phyloP scores from a whole-genome alignment of 30 jellyfish, hydroid and myxozoan species.

The Rhopilema esculentum region DNA sequence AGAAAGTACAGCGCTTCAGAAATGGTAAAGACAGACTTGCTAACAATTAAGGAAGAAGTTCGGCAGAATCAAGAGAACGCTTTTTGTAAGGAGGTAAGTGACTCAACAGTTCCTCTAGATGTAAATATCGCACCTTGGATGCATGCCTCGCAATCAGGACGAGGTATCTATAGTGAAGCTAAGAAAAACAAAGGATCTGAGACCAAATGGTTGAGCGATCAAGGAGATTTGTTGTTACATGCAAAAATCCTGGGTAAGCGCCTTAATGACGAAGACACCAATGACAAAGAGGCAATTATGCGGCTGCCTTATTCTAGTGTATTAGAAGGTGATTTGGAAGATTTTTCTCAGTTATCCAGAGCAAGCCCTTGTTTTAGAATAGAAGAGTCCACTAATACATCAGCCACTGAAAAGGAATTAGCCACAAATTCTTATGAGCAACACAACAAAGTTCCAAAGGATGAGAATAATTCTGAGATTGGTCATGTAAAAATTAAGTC shows the following conservation, averaged over 20 bases:
- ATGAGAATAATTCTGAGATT: background rate
- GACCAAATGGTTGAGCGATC: background rate
- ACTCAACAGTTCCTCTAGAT: background rate
- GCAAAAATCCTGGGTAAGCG: background rate
- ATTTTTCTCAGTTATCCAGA: conserved; percentile 15
- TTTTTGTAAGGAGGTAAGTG: background rate
- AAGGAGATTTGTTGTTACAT: background rate
- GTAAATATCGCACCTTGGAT: too few relatives aligned
- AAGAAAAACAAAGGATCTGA: background rate
- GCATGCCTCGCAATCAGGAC: background rate
- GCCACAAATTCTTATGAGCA: conserved; percentile 12
- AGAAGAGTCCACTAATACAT: background rate
- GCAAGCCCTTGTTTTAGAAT: conserved; percentile 19
- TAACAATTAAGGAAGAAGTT: background rate
- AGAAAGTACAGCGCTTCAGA: background rate
- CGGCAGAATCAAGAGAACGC: background rate
- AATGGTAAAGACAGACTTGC: background rate
- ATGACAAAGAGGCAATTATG: conserved; percentile 20
- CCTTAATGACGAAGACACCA: background rate
- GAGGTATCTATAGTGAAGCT: background rate
- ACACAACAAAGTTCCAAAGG: background rate
- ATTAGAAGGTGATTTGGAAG: conserved; percentile 31
- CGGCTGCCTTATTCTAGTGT: conserved; percentile 30
- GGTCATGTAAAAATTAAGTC: conserved; percentile 11
- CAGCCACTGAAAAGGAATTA: conserved; percentile 5